Evolutionary conservation across 2,797 vertebrate genomes (phyloP), one percentile per base, ranked within the genome.

Genomic region (Clarias laeviceps): DNA sequence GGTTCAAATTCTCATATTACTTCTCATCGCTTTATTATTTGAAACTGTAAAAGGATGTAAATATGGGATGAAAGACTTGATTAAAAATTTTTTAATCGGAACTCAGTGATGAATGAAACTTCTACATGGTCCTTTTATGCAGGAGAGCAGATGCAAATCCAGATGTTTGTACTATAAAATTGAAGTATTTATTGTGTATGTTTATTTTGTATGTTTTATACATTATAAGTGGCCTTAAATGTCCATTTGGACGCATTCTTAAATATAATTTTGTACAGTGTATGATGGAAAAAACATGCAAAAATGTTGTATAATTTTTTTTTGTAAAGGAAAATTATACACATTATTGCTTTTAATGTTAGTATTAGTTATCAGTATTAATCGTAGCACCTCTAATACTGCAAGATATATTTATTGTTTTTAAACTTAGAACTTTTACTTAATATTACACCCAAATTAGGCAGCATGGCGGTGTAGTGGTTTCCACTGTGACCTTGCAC

Each of bases 1-100:
- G 1, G n/a, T 34, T 27, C 54, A 86, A 88, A 87, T 86, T 20
- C 87, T 88, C 88, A 89, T 91, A 86, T 88, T 65, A 84, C 85
- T 69, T 81, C 4, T 77, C 74, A 65, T 66, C 82, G 72, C 74
- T 86, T 84, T 85, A 91, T 92, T 92, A 92, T 70, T 77, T 85
- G 90, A 88, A 87, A 92, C 86, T 74, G 74, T 20, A 83, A 83
- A 84, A 90, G 84, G 82, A 86, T 89, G 87, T 91, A 91, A 91
- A 90, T 91, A 87, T 89, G 80, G 85, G 50, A 54, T 54, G 12
- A 82, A 88, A 87, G 29, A 87, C 87, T 90, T 90, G 86, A 91
- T 91, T 84, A 87, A 66, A 66, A 88, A 86, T 86, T 1, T 78
- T 91, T 88, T 84, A 91, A 90, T 80, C 80, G 77, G 79, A 89